phyloP scores from a whole-genome alignment of 2,888 invertebrate species.

The Chymomyza amoena region DNA sequence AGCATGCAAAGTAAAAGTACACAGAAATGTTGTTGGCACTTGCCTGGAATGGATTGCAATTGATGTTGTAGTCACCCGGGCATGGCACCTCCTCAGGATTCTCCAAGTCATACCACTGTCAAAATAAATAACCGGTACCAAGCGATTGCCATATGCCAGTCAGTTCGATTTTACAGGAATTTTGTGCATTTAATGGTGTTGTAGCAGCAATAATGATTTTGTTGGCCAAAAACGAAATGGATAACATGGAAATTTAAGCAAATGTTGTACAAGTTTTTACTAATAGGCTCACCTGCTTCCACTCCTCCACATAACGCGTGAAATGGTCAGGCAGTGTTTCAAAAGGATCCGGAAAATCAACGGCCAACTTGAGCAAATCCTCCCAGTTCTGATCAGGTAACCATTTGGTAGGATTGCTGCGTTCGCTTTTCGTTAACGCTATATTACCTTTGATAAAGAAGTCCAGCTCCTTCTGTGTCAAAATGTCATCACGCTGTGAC shows the following conservation, averaged over 20 bases:
- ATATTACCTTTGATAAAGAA: constrained; percentile 95
- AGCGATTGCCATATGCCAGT: constrained; percentile 66
- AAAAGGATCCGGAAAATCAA: constrained; percentile 85
- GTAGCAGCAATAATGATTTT: constrained; percentile 36
- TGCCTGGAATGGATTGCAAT: constrained; percentile 82
- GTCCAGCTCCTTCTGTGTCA: constrained; percentile 87
- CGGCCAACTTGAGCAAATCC: constrained; percentile 86
- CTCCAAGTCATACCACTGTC: constrained; percentile 92
- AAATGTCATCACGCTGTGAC: constrained; percentile 83
- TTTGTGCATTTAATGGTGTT: constrained; percentile 52
- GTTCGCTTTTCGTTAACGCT: constrained; percentile 85
- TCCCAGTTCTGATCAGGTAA: constrained; percentile 88
- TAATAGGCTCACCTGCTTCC: constrained; percentile 83
- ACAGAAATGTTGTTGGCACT: constrained; percentile 47
- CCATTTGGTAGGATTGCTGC: constrained; percentile 86
- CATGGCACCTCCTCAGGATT: constrained; percentile 86
- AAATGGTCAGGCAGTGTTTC: constrained; percentile 83
- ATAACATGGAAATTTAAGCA: constrained; percentile 15
- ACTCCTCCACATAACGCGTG: constrained; percentile 79
- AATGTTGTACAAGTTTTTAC: constrained; percentile 50
- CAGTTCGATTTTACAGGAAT: constrained; percentile 27
- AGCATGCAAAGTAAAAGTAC: constrained; percentile 62
- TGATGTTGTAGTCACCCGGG: constrained; percentile 86
- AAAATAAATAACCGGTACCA: constrained; percentile 48
- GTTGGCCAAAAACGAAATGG: not conserved